Evolutionary conservation across 2,113 vertebrate genomes (phyloP).

Genomic region (Cisticola juncidis): DNA sequence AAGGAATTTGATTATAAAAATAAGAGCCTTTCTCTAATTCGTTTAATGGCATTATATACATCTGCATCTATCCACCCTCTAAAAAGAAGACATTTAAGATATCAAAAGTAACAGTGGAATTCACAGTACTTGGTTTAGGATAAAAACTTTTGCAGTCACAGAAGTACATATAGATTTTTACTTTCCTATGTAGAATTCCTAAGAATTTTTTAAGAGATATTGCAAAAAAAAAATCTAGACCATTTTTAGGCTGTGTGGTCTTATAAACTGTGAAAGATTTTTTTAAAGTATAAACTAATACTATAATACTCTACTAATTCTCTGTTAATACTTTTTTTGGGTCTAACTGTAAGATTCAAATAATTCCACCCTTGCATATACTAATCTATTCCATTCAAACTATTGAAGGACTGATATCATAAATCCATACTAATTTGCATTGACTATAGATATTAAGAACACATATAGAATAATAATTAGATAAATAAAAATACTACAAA

Average conservation of each 20-base stretch:
- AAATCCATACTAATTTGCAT: not conserved
- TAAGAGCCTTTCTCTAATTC: not conserved
- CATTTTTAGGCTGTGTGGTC: not conserved
- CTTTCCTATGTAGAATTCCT: not conserved
- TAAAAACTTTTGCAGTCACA: not conserved
- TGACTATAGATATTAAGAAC: not conserved
- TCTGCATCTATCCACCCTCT: fast-evolving
- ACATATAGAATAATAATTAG: not conserved
- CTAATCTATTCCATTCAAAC: not conserved
- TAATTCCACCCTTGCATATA: not conserved
- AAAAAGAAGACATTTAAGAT: not conserved
- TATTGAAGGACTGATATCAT: not conserved
- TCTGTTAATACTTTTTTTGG: not conserved
- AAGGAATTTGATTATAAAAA: not conserved
- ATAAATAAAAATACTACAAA: not conserved
- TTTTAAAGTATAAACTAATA: not conserved
- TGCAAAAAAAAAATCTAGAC: not conserved
- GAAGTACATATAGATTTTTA: not conserved
- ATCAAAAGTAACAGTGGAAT: not conserved
- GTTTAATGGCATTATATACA: not conserved
- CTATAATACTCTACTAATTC: not conserved
- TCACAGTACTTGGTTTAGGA: not conserved
- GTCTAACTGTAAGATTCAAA: not conserved
- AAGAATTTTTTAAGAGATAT: not conserved
- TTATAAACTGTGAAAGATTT: not conserved